phyloP scores from a whole-genome alignment of 2,888 invertebrate species.

The Ferrisia virgata region DNA sequence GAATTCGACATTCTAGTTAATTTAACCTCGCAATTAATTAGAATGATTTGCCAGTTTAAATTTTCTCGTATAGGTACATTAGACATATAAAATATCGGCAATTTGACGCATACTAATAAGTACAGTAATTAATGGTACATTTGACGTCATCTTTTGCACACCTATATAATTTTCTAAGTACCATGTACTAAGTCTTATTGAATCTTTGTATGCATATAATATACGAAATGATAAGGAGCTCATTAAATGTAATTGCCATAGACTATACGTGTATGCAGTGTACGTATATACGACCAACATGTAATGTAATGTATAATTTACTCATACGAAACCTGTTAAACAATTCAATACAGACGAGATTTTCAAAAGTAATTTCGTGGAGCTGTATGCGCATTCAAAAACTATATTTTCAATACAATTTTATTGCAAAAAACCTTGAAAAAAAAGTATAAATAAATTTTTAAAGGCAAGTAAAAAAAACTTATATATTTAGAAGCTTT shows the following conservation, averaged over 20 bases:
- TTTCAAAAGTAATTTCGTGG: too few relatives aligned
- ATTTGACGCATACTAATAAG: background rate
- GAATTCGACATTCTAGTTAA: background rate
- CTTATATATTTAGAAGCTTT: too few relatives aligned
- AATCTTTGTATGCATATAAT: too few relatives aligned
- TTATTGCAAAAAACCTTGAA: too few relatives aligned
- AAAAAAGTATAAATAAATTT: too few relatives aligned
- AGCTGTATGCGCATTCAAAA: too few relatives aligned
- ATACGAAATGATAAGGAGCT: background rate
- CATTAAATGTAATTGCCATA: background rate
- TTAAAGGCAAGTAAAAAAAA: too few relatives aligned
- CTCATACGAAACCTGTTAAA: too few relatives aligned
- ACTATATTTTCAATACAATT: too few relatives aligned
- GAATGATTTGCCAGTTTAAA: background rate
- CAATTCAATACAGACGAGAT: too few relatives aligned
- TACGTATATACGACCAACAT: too few relatives aligned
- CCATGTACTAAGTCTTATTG: background rate
- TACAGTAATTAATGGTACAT: background rate
- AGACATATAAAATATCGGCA: background rate
- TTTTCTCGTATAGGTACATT: background rate
- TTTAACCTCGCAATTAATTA: background rate
- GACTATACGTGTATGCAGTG: background rate
- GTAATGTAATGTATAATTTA: too few relatives aligned
- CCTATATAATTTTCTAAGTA: background rate
- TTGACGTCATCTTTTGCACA: background rate